Conservation (phyloP, 2,113 vertebrate genomes). For the Epinephelus cyanopodus region DNA sequence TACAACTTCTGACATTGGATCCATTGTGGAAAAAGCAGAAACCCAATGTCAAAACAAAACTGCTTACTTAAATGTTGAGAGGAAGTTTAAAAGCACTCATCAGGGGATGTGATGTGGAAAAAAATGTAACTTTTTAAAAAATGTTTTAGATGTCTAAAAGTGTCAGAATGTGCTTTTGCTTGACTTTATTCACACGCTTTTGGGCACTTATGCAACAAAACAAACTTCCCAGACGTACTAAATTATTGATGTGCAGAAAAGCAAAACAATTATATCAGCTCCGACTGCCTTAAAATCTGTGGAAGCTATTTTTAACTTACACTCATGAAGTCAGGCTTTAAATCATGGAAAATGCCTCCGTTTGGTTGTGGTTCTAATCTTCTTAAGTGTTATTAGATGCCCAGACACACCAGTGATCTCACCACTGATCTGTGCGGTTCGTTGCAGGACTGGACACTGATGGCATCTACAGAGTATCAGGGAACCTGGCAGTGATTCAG, state of each 20-base stretch:
- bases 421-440: not conserved
- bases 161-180: conserved; percentile 29
- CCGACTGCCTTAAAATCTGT: conserved; percentile 5
- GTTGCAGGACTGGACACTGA: conserved; percentile 90
- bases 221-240: conserved; percentile 23
- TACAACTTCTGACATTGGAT: conserved; percentile 9
- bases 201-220: conserved; percentile 33
- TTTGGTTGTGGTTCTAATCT: not conserved
- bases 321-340: not conserved
- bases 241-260: conserved; percentile 53
- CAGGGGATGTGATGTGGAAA: not conserved
- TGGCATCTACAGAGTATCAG: conserved; percentile 94
- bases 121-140: not conserved
- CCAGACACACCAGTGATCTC: not conserved
- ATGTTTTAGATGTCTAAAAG: conserved; percentile 2
- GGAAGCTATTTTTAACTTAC: not conserved
- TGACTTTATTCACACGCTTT: conserved; percentile 22
- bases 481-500: conserved; percentile 94
- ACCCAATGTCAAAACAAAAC: not conserved
- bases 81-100: conserved; percentile 29
- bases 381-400: not conserved
- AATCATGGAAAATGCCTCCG: not conserved
- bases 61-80: conserved; percentile 1
- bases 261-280: conserved; percentile 26
- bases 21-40: conserved; percentile 23